Conservation (phyloP, 2,888 invertebrate genomes). For the Euclidia mi region DNA sequence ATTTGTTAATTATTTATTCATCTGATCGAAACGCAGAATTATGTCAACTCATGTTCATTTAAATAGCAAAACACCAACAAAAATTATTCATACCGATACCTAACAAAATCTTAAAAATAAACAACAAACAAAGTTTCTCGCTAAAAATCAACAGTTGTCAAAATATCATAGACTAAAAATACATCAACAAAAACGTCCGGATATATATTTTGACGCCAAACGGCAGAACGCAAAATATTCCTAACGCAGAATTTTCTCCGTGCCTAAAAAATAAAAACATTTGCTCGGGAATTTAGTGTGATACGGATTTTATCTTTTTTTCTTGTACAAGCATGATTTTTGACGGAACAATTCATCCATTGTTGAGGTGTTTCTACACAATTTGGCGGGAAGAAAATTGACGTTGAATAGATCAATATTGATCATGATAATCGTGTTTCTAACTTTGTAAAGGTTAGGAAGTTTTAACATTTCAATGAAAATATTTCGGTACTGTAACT, state of each 20-base stretch:
- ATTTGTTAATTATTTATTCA: too few relatives aligned
- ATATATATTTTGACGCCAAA: conserved; percentile 7
- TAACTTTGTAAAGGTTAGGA: not conserved
- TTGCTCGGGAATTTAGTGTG: conserved; percentile 48
- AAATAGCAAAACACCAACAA: too few relatives aligned
- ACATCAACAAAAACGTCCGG: conserved; percentile 12
- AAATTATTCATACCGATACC: not conserved
- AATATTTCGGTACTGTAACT: conserved; percentile 18
- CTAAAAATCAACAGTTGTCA: conserved; percentile 41
- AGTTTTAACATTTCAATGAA: conserved; percentile 23
- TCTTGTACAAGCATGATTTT: conserved; percentile 35
- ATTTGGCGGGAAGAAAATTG: conserved; percentile 26
- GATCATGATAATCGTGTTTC: conserved; percentile 29
- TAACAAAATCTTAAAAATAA: not conserved
- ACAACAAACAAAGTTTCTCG: conserved; percentile 15
- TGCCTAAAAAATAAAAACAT: conserved; percentile 34
- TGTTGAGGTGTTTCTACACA: conserved; percentile 44
- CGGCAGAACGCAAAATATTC: conserved; percentile 20
- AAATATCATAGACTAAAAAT: conserved; percentile 33
- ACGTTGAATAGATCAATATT: conserved; percentile 21
- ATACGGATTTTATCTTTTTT: conserved; percentile 49
- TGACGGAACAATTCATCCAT: conserved; percentile 35
- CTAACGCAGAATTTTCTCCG: conserved; percentile 32
- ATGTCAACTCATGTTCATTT: too few relatives aligned
- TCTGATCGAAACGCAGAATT: too few relatives aligned